Percentiles rank a stretch among this genome's conserved stretches.
These are phyloP conservation scores for Ornithorhynchus anatinus DNA, from an alignment of 2,113 vertebrate species.

Conservation along the genomic window DNA sequence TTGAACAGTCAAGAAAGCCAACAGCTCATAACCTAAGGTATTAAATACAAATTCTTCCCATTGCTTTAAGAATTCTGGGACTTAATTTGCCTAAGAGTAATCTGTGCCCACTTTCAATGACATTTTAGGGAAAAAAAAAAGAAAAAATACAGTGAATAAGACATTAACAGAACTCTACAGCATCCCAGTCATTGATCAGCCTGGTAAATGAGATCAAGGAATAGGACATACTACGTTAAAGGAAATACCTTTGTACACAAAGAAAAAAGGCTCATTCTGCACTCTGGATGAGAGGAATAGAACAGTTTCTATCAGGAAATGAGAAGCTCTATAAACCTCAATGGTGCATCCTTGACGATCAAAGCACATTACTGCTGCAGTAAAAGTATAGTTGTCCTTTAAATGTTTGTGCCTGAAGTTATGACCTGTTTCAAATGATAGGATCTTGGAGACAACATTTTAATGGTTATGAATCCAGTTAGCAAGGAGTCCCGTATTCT, in stretches of 20 bases:
- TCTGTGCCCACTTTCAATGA: not conserved
- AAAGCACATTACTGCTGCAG: slow-evolving; percentile 12
- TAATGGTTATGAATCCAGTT: slow-evolving; percentile 32
- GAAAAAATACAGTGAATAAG: not conserved
- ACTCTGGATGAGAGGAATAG: slow-evolving; percentile 8
- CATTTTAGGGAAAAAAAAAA: not conserved
- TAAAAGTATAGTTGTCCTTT: slow-evolving; percentile 36
- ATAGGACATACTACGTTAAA: slow-evolving; percentile 34
- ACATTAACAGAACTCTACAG: not conserved
- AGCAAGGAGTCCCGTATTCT: slow-evolving; percentile 22
- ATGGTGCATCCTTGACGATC: not conserved
- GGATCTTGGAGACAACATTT: slow-evolving; percentile 22
- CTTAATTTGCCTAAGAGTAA: not conserved
- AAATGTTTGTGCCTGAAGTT: slow-evolving; percentile 36
- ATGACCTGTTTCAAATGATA: slow-evolving; percentile 43
- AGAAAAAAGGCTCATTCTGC: slow-evolving; percentile 40
- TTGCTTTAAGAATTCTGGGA: slow-evolving; percentile 7
- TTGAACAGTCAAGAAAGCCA: not conserved
- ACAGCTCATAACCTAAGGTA: too few species aligned
- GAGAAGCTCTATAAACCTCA: slow-evolving; percentile 33
- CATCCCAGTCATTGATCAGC: not conserved
- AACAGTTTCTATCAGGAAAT: slow-evolving; percentile 16
- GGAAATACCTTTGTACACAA: slow-evolving; percentile 26
- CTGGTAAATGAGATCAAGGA: slow-evolving; percentile 30
- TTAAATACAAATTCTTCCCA: too few species aligned